A percentile compares a stretch with the other conserved stretches of the same genome.
phyloP scores from a whole-genome alignment of 2,113 vertebrate genomes.

The Chionis minor region DNA sequence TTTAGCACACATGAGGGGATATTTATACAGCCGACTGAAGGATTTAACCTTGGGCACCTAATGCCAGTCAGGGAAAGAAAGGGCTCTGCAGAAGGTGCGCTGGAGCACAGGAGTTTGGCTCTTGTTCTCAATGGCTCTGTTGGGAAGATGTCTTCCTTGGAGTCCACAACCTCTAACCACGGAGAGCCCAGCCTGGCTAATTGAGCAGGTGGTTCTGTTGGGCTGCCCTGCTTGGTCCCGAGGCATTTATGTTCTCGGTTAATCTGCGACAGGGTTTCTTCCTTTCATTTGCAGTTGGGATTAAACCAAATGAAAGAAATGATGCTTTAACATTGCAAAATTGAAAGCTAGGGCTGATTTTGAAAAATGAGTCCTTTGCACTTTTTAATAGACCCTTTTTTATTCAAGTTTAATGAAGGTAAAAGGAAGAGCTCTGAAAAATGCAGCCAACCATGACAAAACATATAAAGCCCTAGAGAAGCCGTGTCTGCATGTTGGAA shows the following conservation, averaged over 20 bases:
- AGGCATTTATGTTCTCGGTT: neutral
- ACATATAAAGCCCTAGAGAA: neutral
- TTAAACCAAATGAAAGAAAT: neutral
- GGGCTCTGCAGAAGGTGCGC: neutral
- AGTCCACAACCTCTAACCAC: neutral
- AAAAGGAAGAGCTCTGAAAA: slow-evolving; percentile 32
- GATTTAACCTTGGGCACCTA: neutral
- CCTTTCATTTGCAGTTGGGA: neutral
- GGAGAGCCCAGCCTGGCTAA: neutral
- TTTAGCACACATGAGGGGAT: neutral
- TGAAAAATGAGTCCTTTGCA: slow-evolving; percentile 14
- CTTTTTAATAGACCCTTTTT: slow-evolving; percentile 33
- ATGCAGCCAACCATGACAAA: slow-evolving; percentile 24
- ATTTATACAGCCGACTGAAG: neutral
- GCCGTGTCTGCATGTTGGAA: neutral
- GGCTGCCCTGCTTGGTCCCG: neutral
- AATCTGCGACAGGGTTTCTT: neutral
- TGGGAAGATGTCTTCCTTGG: neutral
- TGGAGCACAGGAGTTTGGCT: neutral
- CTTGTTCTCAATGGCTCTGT: neutral
- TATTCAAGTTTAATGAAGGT: slow-evolving; percentile 45
- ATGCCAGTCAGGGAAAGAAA: neutral
- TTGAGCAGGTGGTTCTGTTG: neutral
- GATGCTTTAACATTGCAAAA: neutral
- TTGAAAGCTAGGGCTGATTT: neutral